Percentiles rank a stretch among this genome's conserved stretches.
Conservation (phyloP, 2,888 invertebrate genomes). For the Gisinianus flammeolus region DNA sequence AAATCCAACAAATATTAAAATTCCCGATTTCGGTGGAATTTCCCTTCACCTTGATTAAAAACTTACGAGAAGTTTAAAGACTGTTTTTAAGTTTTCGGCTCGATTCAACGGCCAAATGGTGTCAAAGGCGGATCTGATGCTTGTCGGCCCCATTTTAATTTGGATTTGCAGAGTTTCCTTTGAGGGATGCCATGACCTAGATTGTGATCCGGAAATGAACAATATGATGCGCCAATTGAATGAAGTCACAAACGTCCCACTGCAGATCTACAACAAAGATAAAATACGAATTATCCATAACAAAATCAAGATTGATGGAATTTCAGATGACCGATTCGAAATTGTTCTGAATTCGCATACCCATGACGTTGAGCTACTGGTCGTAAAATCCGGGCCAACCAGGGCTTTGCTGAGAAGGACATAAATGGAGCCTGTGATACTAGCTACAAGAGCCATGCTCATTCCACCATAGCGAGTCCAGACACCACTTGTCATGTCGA, state of each 20-base stretch:
- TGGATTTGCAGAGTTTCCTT: background rate
- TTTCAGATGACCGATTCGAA: too few relatives aligned
- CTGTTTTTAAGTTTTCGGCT: background rate
- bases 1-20: background rate
- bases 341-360: too few relatives aligned
- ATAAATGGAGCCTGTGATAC: background rate
- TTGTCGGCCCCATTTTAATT: background rate
- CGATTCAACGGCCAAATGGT: background rate
- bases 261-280: too few relatives aligned
- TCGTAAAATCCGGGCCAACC: background rate
- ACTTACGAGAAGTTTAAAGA: background rate
- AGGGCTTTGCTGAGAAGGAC: background rate
- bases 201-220: background rate
- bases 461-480: background rate
- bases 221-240: background rate
- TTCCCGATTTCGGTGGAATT: background rate
- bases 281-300: too few relatives aligned
- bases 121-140: background rate
- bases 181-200: background rate
- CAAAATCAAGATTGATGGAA: too few relatives aligned
- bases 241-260: background rate
- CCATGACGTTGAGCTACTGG: background rate
- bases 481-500: too few relatives aligned
- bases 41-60: too few relatives aligned
- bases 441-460: background rate